phyloP scores from a whole-genome alignment of 2,797 vertebrate genomes.

The Neosilurus mollespiculum region DNA sequence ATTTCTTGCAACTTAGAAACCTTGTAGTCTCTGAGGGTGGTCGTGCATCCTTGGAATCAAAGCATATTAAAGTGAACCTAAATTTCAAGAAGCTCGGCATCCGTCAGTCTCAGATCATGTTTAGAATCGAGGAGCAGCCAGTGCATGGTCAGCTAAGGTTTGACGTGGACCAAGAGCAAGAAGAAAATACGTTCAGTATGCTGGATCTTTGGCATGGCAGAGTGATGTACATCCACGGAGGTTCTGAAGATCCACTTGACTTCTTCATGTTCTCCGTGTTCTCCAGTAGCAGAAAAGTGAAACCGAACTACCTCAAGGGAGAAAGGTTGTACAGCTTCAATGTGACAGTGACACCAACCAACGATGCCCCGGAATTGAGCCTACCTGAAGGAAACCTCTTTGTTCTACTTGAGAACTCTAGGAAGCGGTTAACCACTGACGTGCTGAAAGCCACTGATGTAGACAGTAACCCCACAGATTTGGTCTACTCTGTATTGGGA shows the following conservation, averaged over 20 bases:
- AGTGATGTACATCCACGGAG: constrained; percentile 85
- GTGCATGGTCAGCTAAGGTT: constrained; percentile 79
- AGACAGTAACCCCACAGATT: constrained; percentile 73
- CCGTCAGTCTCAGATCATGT: constrained; percentile 83
- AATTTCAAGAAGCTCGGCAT: constrained; percentile 82
- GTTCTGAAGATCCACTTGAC: constrained; percentile 83
- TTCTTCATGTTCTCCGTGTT: constrained; percentile 84
- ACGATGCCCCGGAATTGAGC: constrained; percentile 83
- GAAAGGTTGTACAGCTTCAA: constrained; percentile 75
- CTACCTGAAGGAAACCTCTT: constrained; percentile 86
- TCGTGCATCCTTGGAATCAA: constrained; percentile 78
- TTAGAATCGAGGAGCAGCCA: constrained; percentile 79
- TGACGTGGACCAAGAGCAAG: constrained; percentile 72
- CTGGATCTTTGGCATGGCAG: constrained; percentile 82
- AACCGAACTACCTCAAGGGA: constrained; percentile 75
- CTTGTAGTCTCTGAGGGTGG: constrained; percentile 83
- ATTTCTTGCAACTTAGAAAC: constrained; percentile 78
- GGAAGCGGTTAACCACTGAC: constrained; percentile 77
- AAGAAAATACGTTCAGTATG: constrained; percentile 81
- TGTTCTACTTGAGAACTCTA: constrained; percentile 82
- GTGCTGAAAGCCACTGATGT: constrained; percentile 79
- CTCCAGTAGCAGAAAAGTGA: constrained; percentile 75
- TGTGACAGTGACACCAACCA: constrained; percentile 81
- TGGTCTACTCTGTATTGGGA: constrained; percentile 83
- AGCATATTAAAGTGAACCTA: constrained; percentile 82